Evolutionary conservation across 2,113 vertebrate genomes (phyloP).

Genomic region (Australoheros scitulus): DNA sequence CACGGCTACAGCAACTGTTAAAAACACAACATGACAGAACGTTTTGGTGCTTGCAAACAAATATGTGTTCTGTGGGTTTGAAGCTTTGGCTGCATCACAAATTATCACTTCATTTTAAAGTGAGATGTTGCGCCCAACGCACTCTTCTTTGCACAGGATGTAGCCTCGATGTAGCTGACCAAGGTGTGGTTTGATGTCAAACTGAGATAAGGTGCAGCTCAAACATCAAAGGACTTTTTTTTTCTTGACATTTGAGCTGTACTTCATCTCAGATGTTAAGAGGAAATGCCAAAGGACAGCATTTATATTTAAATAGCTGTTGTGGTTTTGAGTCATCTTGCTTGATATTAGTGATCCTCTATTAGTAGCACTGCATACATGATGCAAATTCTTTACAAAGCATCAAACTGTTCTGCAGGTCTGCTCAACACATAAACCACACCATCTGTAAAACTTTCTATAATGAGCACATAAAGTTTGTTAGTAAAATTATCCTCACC

Average conservation of each 20-base stretch:
- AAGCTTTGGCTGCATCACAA: not conserved
- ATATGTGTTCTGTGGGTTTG: not conserved
- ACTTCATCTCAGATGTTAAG: not conserved
- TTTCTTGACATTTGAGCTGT: not conserved
- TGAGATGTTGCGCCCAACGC: not conserved
- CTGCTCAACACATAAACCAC: not conserved
- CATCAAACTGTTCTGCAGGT: not conserved
- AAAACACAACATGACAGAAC: no score
- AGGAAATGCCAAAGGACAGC: no score
- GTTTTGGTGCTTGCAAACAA: not conserved
- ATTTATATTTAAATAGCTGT: not conserved
- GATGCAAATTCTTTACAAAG: not conserved
- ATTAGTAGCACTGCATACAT: not conserved
- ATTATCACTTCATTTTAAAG: not conserved
- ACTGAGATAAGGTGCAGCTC: not conserved
- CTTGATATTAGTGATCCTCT: no score
- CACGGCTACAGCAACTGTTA: no score
- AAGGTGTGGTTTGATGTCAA: not conserved
- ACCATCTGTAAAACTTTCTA: not conserved
- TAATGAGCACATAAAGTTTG: not conserved
- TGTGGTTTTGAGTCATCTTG: not conserved
- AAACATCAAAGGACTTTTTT: not conserved
- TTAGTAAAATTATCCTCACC: constrained; percentile 29
- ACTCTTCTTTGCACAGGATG: not conserved
- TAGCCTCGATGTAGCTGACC: not conserved